Evolutionary conservation across 2,797 vertebrate genomes (phyloP).

Genomic region (Syngnathus rostellatus): DNA sequence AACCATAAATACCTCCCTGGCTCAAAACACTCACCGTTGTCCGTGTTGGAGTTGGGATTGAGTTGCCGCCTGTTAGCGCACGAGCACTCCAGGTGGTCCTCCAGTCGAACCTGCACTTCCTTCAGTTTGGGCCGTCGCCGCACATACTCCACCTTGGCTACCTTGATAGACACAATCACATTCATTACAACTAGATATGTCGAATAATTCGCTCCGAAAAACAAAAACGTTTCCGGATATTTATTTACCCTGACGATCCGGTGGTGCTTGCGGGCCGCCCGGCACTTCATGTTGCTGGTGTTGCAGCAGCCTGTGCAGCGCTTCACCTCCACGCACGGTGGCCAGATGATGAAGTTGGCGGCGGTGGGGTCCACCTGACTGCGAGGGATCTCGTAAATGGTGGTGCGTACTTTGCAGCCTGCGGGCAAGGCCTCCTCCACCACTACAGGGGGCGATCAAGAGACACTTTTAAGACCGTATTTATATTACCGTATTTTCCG

Average conservation of each 20-base stretch:
- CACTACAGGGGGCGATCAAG: conserved; percentile 21
- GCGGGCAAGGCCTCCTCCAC: conserved; percentile 88
- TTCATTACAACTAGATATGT: background rate
- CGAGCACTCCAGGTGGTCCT: conserved; percentile 91
- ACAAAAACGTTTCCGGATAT: too few species aligned
- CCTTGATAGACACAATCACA: conserved; percentile 56
- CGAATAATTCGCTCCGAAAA: too few species aligned
- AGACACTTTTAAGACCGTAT: background rate
- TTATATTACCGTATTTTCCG: too few species aligned
- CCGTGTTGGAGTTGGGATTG: conserved; percentile 75
- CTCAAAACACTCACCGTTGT: conserved; percentile 53
- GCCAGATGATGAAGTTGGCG: conserved; percentile 96
- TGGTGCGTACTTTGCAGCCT: conserved; percentile 83
- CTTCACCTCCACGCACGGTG: conserved; percentile 90
- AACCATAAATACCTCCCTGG: background rate
- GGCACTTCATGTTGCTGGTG: conserved; percentile 86
- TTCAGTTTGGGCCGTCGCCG: conserved; percentile 87
- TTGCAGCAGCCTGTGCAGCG: conserved; percentile 96
- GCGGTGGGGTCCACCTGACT: conserved; percentile 91
- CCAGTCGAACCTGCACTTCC: conserved; percentile 92
- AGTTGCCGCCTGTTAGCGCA: conserved; percentile 77
- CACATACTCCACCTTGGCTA: conserved; percentile 94
- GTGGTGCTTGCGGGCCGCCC: conserved; percentile 79
- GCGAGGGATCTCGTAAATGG: conserved; percentile 92
- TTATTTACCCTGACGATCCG: conserved; percentile 82